phyloP scores from a whole-genome alignment of 2,888 invertebrate species.

The Lepidochrysops patricia region DNA sequence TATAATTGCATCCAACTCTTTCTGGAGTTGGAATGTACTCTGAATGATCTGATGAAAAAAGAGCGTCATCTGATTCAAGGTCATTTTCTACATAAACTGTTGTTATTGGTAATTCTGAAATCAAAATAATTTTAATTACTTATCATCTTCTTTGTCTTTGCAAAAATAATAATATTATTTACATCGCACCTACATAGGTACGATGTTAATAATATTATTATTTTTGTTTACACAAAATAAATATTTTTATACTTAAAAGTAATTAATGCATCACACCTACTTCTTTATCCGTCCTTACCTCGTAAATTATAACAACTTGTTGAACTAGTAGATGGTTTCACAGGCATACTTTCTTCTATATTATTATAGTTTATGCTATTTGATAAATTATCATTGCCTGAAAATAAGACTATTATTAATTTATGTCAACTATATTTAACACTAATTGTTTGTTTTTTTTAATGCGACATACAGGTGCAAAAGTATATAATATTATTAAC shows the following conservation, averaged over 20 bases:
- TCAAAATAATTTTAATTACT: conserved; percentile 10
- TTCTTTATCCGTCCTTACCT: conserved; percentile 14
- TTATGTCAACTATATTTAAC: conserved; percentile 1
- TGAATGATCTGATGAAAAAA: conserved; percentile 16
- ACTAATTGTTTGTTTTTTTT: conserved; percentile 9
- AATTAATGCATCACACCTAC: conserved; percentile 7
- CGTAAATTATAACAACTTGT: conserved; percentile 13
- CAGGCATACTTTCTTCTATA: conserved; percentile 8
- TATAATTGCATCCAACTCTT: conserved; percentile 4
- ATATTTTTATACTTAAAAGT: background rate
- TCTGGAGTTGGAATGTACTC: conserved; percentile 18
- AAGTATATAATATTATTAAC: background rate
- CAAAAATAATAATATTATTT: background rate
- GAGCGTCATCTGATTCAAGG: conserved; percentile 3
- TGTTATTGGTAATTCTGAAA: conserved; percentile 16
- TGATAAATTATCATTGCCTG: conserved; percentile 12
- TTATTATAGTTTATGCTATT: conserved; percentile 13
- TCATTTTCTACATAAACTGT: conserved; percentile 10
- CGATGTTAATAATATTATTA: background rate
- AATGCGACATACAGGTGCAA: conserved; percentile 2
- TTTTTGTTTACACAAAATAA: background rate
- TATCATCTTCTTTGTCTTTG: conserved; percentile 12
- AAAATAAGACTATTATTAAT: background rate
- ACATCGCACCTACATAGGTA: background rate
- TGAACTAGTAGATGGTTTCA: conserved; percentile 13